Conservation (phyloP, 1,140 invertebrate genomes). For the Papilio glaucus region DNA sequence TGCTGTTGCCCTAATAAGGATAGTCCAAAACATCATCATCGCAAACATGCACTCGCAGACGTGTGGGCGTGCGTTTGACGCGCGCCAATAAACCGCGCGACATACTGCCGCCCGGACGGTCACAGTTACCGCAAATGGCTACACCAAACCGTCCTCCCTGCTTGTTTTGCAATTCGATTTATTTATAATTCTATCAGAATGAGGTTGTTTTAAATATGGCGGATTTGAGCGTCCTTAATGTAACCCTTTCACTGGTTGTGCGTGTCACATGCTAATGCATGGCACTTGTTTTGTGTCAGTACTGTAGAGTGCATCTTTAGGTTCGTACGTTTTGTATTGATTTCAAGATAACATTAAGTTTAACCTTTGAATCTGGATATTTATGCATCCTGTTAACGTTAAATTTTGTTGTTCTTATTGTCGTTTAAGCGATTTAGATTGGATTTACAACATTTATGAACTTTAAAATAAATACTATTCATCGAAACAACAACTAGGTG, state of each 20-base stretch:
- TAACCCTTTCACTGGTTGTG: neutral
- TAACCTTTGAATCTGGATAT: neutral
- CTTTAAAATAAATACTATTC: no score
- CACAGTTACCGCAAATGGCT: slow-evolving; percentile 46
- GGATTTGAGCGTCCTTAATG: slow-evolving; percentile 40
- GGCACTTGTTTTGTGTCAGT: neutral
- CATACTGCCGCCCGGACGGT: slow-evolving; percentile 48
- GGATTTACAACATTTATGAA: no score
- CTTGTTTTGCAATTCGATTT: slow-evolving; percentile 47
- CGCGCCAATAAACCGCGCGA: slow-evolving; percentile 52
- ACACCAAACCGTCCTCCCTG: slow-evolving; percentile 15
- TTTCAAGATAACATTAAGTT: slow-evolving; percentile 19
- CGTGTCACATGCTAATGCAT: neutral
- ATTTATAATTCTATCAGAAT: slow-evolving; percentile 44
- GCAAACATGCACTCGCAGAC: slow-evolving; percentile 39
- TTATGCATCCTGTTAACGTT: slow-evolving; percentile 12
- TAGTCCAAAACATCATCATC: neutral
- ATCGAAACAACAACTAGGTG: no score
- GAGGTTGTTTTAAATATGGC: slow-evolving; percentile 33
- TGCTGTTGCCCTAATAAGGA: slow-evolving; percentile 10
- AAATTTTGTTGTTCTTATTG: neutral
- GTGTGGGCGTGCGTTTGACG: slow-evolving; percentile 40
- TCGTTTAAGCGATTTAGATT: neutral
- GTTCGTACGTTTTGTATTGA: neutral
- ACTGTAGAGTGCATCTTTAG: slow-evolving; percentile 1